A percentile compares a stretch with the other conserved stretches of the same genome.
phyloP scores from a whole-genome alignment of 2,797 vertebrate species.

The Chelon auratus region DNA sequence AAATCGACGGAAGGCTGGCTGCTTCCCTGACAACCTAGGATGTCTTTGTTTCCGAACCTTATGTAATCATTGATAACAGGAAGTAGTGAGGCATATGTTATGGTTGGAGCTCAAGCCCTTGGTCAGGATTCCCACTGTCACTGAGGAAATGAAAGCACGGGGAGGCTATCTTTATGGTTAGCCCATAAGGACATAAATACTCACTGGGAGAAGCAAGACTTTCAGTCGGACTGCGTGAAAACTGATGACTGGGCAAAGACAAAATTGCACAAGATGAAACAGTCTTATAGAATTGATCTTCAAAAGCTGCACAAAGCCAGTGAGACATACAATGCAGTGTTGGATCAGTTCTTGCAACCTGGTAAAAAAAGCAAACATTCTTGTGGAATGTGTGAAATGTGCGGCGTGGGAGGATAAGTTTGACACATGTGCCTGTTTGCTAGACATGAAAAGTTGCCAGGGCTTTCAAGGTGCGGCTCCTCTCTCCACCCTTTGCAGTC shows the following conservation, averaged over 20 bases:
- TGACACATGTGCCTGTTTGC: constrained; percentile 77
- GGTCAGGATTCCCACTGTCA: constrained; percentile 79
- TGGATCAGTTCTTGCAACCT: constrained; percentile 67
- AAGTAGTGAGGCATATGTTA: constrained; percentile 76
- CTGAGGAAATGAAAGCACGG: constrained; percentile 81
- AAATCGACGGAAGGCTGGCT: constrained; percentile 27
- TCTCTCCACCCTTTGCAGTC: constrained; percentile 60
- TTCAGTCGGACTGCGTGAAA: constrained; percentile 70
- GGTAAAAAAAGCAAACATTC: constrained; percentile 72
- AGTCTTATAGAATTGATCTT: constrained; percentile 16
- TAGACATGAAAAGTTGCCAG: constrained; percentile 75
- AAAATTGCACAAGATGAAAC: constrained; percentile 64
- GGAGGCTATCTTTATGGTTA: constrained; percentile 76
- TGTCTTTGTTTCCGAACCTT: constrained; percentile 72
- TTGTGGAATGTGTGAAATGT: constrained; percentile 81
- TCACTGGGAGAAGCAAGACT: constrained; percentile 65
- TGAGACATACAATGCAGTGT: constrained; percentile 52
- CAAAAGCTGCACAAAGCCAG: constrained; percentile 20
- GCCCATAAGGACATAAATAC: constrained; percentile 76
- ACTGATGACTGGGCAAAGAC: constrained; percentile 75
- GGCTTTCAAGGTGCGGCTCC: constrained; percentile 78
- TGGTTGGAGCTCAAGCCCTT: constrained; percentile 73
- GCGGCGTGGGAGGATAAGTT: constrained; percentile 77
- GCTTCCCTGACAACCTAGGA: constrained; percentile 54
- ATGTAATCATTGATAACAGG: constrained; percentile 80